Conservation (phyloP, 2,113 vertebrate species). For the Seriola rivoliana region DNA sequence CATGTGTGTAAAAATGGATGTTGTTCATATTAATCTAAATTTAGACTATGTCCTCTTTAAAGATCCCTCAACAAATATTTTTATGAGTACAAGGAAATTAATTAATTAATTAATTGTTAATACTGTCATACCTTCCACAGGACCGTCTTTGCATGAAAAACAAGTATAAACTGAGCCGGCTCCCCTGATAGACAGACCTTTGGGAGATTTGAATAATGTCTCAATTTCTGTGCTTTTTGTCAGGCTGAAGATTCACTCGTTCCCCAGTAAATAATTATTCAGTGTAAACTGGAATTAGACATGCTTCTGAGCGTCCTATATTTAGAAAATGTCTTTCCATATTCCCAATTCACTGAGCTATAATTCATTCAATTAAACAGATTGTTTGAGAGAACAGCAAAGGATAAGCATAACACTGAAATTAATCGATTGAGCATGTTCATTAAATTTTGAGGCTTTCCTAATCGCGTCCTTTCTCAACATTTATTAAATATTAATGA, state of each 20-base stretch:
- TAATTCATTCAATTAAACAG: slow-evolving; percentile 57
- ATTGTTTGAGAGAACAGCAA: slow-evolving; percentile 37
- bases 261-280: slow-evolving; percentile 66
- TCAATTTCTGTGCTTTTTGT: slow-evolving; percentile 46
- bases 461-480: not conserved
- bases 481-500: slow-evolving; percentile 17
- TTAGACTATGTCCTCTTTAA: not conserved
- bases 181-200: slow-evolving; percentile 44
- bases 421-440: slow-evolving; percentile 52
- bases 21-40: not conserved
- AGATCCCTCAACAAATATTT: not conserved
- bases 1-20: not conserved
- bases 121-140: slow-evolving; percentile 14
- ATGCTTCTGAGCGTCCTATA: slow-evolving; percentile 66
- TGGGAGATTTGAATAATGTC: slow-evolving; percentile 56
- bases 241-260: slow-evolving; percentile 41
- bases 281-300: slow-evolving; percentile 60
- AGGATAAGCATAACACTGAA: slow-evolving; percentile 35
- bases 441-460: slow-evolving; percentile 44
- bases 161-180: slow-evolving; percentile 24
- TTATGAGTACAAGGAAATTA: slow-evolving; percentile 13
- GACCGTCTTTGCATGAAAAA: slow-evolving; percentile 6
- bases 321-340: slow-evolving; percentile 59
- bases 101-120: slow-evolving; percentile 13
- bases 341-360: slow-evolving; percentile 44